Conservation (phyloP, 2,113 vertebrate genomes). For the Cochlearius cochlearius region DNA sequence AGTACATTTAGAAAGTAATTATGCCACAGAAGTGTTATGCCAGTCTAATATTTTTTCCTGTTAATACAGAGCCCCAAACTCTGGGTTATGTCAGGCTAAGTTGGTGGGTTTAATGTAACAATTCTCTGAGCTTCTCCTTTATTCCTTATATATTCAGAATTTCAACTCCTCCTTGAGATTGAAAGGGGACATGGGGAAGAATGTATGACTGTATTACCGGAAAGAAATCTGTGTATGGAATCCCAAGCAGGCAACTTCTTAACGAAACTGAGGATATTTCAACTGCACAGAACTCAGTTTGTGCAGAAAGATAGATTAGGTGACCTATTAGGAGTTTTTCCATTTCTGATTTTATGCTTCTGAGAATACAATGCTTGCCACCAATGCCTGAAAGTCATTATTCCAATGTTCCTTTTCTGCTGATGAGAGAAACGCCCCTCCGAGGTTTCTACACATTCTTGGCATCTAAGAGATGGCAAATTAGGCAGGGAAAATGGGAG, state of each 20-base stretch:
- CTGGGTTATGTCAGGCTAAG: not conserved
- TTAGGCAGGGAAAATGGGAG: constrained; percentile 62
- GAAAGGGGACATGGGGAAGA: not conserved
- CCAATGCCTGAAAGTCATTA: constrained; percentile 65
- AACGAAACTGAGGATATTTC: not conserved
- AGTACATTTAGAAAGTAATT: constrained; percentile 37
- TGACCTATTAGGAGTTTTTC: constrained; percentile 53
- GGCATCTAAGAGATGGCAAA: constrained; percentile 53
- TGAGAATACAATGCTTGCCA: constrained; percentile 57
- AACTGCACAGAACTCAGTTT: not conserved
- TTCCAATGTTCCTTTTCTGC: constrained; percentile 37
- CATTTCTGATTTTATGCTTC: constrained; percentile 54
- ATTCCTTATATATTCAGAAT: not conserved
- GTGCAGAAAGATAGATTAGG: constrained; percentile 33
- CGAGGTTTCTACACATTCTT: constrained; percentile 29
- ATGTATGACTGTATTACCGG: not conserved
- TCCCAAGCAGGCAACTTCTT: constrained; percentile 2
- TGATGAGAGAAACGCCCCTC: constrained; percentile 50
- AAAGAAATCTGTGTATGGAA: not conserved
- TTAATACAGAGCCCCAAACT: not conserved
- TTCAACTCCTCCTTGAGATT: not conserved
- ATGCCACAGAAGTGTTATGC: not conserved
- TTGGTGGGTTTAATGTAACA: not conserved
- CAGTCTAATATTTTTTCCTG: not conserved
- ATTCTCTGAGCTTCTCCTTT: not conserved